A percentile compares a stretch with the other conserved stretches of the same genome.
phyloP scores from a whole-genome alignment of 2,888 invertebrate genomes.

The Drosophila meridiana region DNA sequence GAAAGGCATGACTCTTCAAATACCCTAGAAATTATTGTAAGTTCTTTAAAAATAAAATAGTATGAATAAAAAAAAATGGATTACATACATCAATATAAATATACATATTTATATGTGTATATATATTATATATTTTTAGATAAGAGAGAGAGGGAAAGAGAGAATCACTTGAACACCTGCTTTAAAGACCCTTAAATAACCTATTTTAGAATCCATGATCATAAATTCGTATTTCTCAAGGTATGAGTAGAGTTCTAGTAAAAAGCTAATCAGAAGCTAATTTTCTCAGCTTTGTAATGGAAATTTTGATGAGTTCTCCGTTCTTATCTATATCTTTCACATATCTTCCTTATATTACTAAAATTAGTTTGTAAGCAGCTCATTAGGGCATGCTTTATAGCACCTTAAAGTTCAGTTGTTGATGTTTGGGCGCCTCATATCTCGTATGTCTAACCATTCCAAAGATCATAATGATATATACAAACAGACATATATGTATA shows the following conservation, averaged over 20 bases:
- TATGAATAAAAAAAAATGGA: no score
- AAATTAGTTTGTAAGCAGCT: neutral
- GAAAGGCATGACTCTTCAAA: constrained; percentile 34
- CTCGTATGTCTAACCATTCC: constrained; percentile 11
- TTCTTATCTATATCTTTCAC: constrained; percentile 7
- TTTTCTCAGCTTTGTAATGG: constrained; percentile 5
- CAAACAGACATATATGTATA: neutral
- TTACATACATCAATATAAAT: neutral
- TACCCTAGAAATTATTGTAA: constrained; percentile 23
- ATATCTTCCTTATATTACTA: neutral
- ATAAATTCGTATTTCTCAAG: no score
- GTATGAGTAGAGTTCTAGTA: no score
- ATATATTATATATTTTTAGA: no score
- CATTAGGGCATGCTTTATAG: constrained; percentile 40
- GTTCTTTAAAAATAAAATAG: neutral
- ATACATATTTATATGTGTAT: neutral
- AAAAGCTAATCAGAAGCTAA: neutral
- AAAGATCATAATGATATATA: constrained; percentile 20
- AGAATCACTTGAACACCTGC: no score
- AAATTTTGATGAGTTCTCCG: neutral
- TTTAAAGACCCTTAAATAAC: no score
- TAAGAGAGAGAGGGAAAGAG: no score
- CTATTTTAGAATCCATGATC: no score
- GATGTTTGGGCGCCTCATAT: neutral
- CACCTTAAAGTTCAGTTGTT: constrained; percentile 3